Conservation (phyloP, 2,888 invertebrate genomes). For the Hylaea fasciaria region DNA sequence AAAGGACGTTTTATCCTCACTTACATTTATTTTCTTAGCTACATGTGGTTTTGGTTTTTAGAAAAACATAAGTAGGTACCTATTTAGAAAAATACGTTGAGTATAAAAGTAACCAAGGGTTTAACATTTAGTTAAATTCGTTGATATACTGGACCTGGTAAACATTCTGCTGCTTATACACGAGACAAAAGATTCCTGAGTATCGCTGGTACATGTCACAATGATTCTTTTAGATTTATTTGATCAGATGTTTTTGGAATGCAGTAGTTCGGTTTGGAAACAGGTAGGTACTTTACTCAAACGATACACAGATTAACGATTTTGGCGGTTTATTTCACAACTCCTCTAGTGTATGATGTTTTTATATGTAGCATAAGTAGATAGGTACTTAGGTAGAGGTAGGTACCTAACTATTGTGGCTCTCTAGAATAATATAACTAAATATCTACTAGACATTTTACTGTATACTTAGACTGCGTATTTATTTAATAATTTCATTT, state of each 20-base stretch:
- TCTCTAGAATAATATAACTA: not conserved
- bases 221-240: conserved; percentile 74
- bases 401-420: not conserved
- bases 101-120: not conserved
- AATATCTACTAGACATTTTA: too few relatives aligned
- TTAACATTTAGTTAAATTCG: conserved; percentile 12
- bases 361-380: conserved; percentile 12
- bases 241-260: conserved; percentile 74
- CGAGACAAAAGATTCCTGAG: conserved; percentile 52
- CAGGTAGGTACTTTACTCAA: conserved; percentile 47
- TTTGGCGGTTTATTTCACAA: conserved; percentile 46
- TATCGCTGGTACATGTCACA: conserved; percentile 33
- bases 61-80: too few relatives aligned
- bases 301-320: conserved; percentile 51
- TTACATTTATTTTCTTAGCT: too few relatives aligned
- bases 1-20: too few relatives aligned
- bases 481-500: too few relatives aligned
- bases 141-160: conserved; percentile 16
- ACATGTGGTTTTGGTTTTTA: too few relatives aligned
- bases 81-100: not conserved
- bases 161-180: conserved; percentile 23
- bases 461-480: too few relatives aligned
- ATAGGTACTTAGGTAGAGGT: too few relatives aligned
- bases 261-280: conserved; percentile 55
- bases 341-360: conserved; percentile 15